Percentiles rank a stretch among this genome's conserved stretches.
phyloP scores from a whole-genome alignment of 2,888 invertebrate genomes.

The Platycheirus albimanus region DNA sequence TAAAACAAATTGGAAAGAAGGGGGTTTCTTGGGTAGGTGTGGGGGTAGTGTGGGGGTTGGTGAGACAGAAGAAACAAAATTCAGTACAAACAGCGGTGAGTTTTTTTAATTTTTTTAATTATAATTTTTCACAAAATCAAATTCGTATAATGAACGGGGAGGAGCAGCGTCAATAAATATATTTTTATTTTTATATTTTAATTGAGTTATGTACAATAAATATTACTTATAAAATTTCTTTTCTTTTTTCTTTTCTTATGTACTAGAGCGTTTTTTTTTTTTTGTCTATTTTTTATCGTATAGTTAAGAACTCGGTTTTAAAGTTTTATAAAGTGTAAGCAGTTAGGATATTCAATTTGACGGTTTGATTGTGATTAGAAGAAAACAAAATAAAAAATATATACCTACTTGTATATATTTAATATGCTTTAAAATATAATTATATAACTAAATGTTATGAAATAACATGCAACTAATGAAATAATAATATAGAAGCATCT shows the following conservation, averaged over 20 bases:
- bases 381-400: conserved; percentile 11
- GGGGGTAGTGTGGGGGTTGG: conserved; percentile 50
- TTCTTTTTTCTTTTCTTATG: conserved; percentile 57
- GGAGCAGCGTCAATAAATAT: conserved; percentile 36
- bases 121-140: conserved; percentile 67
- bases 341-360: conserved; percentile 66
- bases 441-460: conserved; percentile 21
- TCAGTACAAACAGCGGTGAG: conserved; percentile 64
- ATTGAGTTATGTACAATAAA: conserved; percentile 62
- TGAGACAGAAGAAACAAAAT: conserved; percentile 63
- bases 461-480: conserved; percentile 55
- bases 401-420: no score
- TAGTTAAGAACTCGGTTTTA: conserved; percentile 39
- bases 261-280: conserved; percentile 53
- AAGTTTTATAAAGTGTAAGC: conserved; percentile 60
- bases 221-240: conserved; percentile 36
- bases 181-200: conserved; percentile 27
- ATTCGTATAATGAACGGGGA: no score
- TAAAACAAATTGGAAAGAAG: conserved; percentile 48
- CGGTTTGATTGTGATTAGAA: conserved; percentile 51
- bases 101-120: no score
- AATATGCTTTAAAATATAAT: conserved; percentile 52
- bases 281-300: conserved; percentile 16
- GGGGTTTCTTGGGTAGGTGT: conserved; percentile 45
- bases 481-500: conserved; percentile 37